Conservation (phyloP, 1,140 invertebrate genomes). For the Acyrthosiphon pisum region DNA sequence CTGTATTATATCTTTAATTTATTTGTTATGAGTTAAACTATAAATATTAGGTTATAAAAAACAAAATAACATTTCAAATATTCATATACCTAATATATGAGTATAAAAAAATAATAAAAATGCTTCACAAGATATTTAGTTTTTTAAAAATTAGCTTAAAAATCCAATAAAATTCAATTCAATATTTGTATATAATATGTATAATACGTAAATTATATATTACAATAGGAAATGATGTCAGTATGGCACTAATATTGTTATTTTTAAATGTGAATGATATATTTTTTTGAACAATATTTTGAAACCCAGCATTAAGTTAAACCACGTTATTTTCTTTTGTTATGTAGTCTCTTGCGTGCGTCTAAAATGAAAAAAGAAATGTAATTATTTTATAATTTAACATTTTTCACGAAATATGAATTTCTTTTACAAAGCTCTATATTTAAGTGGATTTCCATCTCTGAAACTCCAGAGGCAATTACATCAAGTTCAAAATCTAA, state of each 20-base stretch:
- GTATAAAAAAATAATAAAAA: too few relatives aligned
- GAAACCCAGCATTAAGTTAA: background rate
- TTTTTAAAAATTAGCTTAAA: too few relatives aligned
- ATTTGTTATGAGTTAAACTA: background rate
- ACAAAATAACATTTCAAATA: background rate
- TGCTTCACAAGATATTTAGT: too few relatives aligned
- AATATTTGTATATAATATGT: too few relatives aligned
- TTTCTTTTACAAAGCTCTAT: background rate
- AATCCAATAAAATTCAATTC: too few relatives aligned
- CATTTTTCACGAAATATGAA: background rate
- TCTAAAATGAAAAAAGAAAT: background rate
- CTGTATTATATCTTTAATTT: background rate
- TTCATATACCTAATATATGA: background rate
- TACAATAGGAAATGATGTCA: too few relatives aligned
- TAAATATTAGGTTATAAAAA: background rate
- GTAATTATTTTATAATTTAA: background rate
- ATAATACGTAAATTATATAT: too few relatives aligned
- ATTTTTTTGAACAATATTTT: background rate
- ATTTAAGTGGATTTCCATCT: background rate
- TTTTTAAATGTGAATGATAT: background rate
- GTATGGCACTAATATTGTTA: background rate
- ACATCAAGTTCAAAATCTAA: background rate
- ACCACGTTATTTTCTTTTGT: background rate
- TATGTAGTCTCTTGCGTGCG: background rate
- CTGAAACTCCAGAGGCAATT: background rate